A percentile compares a stretch with the other conserved stretches of the same genome.
phyloP scores from a whole-genome alignment of 1,140 invertebrate genomes.

The Drosophila tsacasi region DNA sequence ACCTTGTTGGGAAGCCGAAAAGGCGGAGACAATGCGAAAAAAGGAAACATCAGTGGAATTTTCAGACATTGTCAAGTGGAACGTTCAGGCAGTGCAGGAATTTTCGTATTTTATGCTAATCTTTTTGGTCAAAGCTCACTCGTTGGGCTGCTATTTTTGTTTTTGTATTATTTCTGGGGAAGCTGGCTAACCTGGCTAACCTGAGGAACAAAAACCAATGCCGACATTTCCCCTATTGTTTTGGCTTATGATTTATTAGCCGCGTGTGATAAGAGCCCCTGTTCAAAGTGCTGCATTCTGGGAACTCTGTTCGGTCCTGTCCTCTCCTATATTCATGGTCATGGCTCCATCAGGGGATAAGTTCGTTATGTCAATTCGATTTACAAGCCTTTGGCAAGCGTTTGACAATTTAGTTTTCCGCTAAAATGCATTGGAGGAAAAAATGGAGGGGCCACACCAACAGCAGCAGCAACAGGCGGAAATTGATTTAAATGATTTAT shows the following conservation, averaged over 20 bases:
- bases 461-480: slow-evolving; percentile 65
- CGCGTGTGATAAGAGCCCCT: slow-evolving; percentile 38
- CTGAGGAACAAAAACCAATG: slow-evolving; percentile 8
- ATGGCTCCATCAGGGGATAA: slow-evolving; percentile 41
- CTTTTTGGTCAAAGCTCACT: slow-evolving; percentile 17
- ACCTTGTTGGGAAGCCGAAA: slow-evolving; percentile 34
- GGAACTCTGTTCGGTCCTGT: slow-evolving; percentile 26
- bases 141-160: slow-evolving; percentile 25
- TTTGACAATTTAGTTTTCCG: slow-evolving; percentile 72
- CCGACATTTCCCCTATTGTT: slow-evolving; percentile 61
- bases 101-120: slow-evolving; percentile 82
- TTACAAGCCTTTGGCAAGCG: slow-evolving; percentile 75
- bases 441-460: slow-evolving; percentile 30
- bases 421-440: slow-evolving; percentile 52
- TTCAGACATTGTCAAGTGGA: slow-evolving; percentile 80
- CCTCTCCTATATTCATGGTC: slow-evolving; percentile 28
- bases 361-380: slow-evolving; percentile 80
- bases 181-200: slow-evolving; percentile 2
- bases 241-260: slow-evolving; percentile 66
- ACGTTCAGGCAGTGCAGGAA: slow-evolving; percentile 45
- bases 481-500: slow-evolving; percentile 84
- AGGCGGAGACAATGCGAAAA: slow-evolving; percentile 66
- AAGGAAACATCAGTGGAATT: slow-evolving; percentile 75
- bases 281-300: slow-evolving; percentile 25
- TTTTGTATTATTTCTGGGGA: slow-evolving; percentile 42